Conservation (phyloP, 2,888 invertebrate genomes). For the Eupithecia pulchellata region DNA sequence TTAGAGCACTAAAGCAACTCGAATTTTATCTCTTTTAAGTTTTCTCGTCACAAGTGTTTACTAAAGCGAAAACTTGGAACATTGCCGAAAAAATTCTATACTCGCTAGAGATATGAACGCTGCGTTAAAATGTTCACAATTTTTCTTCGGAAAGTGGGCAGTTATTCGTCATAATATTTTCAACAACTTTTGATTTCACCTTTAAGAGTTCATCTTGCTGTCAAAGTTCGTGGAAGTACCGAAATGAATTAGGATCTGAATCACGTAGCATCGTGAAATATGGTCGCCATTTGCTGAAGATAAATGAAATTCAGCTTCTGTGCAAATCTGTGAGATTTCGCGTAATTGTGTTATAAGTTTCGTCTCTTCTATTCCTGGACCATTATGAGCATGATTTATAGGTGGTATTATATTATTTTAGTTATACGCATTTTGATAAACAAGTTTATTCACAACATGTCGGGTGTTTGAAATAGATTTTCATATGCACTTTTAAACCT, state of each 20-base stretch:
- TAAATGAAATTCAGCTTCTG: constrained; percentile 43
- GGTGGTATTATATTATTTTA: background rate
- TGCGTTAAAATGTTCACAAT: constrained; percentile 34
- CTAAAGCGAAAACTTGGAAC: constrained; percentile 37
- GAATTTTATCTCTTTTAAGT: constrained; percentile 36
- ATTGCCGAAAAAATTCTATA: constrained; percentile 38
- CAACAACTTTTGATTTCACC: constrained; percentile 46
- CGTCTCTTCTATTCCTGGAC: background rate
- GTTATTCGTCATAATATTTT: constrained; percentile 42
- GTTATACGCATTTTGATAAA: background rate
- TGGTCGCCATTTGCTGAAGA: constrained; percentile 53
- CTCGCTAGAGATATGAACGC: constrained; percentile 3
- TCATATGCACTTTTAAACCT: constrained; percentile 24
- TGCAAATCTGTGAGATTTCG: constrained; percentile 28
- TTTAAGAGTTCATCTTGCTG: constrained; percentile 44
- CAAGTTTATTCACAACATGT: background rate
- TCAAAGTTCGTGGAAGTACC: constrained; percentile 46
- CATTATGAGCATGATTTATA: background rate
- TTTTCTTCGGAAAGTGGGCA: constrained; percentile 37
- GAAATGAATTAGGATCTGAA: constrained; percentile 53
- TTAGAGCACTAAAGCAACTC: constrained; percentile 16
- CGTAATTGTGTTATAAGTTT: constrained; percentile 26
- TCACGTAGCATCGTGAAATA: constrained; percentile 65
- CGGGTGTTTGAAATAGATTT: constrained; percentile 37
- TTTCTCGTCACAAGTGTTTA: constrained; percentile 41